Evolutionary conservation across 1,140 invertebrate genomes (phyloP), one percentile per base, ranked within the genome.

Genomic region (Macrobrachium rosenbergii): DNA sequence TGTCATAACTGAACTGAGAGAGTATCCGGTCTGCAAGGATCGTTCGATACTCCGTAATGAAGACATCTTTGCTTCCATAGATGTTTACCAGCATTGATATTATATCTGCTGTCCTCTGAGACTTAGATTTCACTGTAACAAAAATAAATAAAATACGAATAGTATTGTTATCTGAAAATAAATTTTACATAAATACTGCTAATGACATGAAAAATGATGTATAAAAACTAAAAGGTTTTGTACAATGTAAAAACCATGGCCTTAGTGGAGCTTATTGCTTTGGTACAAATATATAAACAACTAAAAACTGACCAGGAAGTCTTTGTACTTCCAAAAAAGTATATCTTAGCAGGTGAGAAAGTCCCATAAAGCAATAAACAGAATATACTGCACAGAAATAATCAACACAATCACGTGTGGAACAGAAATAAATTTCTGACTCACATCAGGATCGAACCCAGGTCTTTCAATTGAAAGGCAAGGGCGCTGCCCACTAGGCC

Each of bases 11-110:
- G 90, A 95, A 95, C 91, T 97, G 97, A 0, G 96, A 95, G 0
- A 99, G 92, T 45, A 99, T 92, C 89, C 98, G 93, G 91, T 99
- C 98, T 12, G 98, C 98, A 80, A 99, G 93, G 2, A 99, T 92
- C 23, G 96, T 98, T 76, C 98, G 94, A 92, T 99, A 99, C 93
- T 99, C 99, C 91, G 99, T 98, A 0, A 99, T 98, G 93, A 99
- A 99, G 19, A 99, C 92, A 92, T 99, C 98, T 91, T 99, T 99
- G 90, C 98, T 99, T 2, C 99, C 99, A 92, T 99, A 99, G 81
- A 99, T 98, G 91, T 98, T 99, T 0, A 99, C 98, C 16, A 99
- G 93, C 95, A 99, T 99, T 67, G 98, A 98, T 90, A 99, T 99
- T 79, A 99, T 98, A 92, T 99, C 99, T 90, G 89, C 91, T 91